Evolutionary conservation across 23 tunicate species (phyloP).

Genomic region (Ascidia mentula): DNA sequence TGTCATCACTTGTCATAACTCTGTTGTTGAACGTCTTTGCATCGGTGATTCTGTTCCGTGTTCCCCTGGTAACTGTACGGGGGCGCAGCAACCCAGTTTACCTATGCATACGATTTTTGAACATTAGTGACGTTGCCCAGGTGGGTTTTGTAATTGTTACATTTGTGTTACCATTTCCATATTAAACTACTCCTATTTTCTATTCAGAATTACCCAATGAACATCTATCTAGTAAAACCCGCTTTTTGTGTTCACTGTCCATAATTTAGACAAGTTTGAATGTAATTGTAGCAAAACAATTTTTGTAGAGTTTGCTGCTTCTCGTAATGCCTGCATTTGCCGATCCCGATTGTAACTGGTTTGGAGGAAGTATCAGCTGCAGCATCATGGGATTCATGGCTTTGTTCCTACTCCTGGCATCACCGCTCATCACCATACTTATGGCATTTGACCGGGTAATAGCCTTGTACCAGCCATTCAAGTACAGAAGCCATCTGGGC

Average conservation of each 20-base stretch:
- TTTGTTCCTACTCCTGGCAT: slow-evolving; percentile 75
- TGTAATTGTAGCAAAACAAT: background rate
- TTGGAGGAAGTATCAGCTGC: slow-evolving; percentile 64
- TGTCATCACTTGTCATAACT: slow-evolving; percentile 27
- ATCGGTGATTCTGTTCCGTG: slow-evolving; percentile 72
- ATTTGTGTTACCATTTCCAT: background rate
- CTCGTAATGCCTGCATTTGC: slow-evolving; percentile 82
- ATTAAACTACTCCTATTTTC: background rate
- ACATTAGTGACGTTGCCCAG: slow-evolving; percentile 69
- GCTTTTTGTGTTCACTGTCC: background rate
- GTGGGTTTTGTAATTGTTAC: slow-evolving; percentile 36
- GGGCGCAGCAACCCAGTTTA: slow-evolving; percentile 95
- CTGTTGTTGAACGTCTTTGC: slow-evolving; percentile 59
- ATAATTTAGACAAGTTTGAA: too few relatives aligned
- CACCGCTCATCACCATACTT: slow-evolving; percentile 87
- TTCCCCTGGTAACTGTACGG: slow-evolving; percentile 68
- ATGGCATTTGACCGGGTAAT: slow-evolving; percentile 97
- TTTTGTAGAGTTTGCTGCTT: slow-evolving; percentile 49
- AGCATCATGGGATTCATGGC: slow-evolving; percentile 74
- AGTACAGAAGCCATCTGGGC: slow-evolving; percentile 88
- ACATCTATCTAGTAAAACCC: background rate
- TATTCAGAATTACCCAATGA: background rate
- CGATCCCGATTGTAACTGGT: slow-evolving; percentile 56
- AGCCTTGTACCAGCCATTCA: slow-evolving; percentile 87
- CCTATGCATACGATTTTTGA: slow-evolving; percentile 81